Evolutionary conservation across 2,888 invertebrate genomes (phyloP), one percentile per base, ranked within the genome.

Genomic region (Cataglyphis altisquamis): DNA sequence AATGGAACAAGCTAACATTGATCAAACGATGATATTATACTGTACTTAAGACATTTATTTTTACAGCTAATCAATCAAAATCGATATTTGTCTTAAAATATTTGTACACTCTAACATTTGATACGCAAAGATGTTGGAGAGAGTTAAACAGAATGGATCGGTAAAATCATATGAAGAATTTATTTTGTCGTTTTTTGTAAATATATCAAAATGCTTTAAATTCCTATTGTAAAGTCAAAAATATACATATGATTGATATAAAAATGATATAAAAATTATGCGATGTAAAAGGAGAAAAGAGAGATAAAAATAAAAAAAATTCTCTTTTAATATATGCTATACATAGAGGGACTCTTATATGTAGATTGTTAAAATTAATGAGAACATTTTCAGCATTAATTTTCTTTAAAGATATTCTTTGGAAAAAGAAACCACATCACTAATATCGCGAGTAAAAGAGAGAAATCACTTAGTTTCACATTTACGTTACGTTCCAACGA

Each of bases 1-100:
- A 75, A 39, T 67, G 25, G 29, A 67, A 68, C 25, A 12, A 75
- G 36, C 36, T 52, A 68, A 75, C 36, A 75, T 67, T 68, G 41
- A 12, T 67, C 48, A 32, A 18, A 32, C 63, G 45, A 15, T 25
- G 36, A 52, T 36, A 36, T 67, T 52, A 67, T n/a, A 52, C 1
- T 25, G 41, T 45, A 32, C 48, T 75, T 75, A 36, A 75, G 29
- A 48, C 21, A 67, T 36, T 21, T 15, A 52, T 39, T 75, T 75
- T 75, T 75, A 18, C 36, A 21, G 9, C 32, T 45, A 64, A 66
- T 77, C 25, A 77, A 70, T 68, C 68, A 68, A 68, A 29, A 8
- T 39, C 25, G 39, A 2, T 18, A n/a, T 25, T n/a, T 41, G 12
- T 8, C 18, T 55, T n/a, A 52, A 55, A 77, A 77, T 18, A 39